Conservation (phyloP, 2,797 vertebrate genomes). For the Phalloptychus januarius region DNA sequence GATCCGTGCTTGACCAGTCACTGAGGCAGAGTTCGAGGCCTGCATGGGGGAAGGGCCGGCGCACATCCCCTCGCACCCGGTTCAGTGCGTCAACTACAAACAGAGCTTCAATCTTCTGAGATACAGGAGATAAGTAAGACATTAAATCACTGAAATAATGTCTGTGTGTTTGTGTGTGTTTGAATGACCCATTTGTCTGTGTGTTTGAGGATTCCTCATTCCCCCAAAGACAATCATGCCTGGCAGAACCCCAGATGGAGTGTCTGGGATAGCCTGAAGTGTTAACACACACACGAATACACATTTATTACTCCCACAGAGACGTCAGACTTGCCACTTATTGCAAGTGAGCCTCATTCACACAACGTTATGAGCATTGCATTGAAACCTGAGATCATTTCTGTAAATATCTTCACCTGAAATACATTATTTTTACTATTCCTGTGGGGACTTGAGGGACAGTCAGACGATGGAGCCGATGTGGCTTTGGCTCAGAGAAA, state of each 20-base stretch:
- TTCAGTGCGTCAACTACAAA: too few species aligned
- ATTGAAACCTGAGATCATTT: neutral
- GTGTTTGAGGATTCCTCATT: conserved; percentile 22
- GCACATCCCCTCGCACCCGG: too few species aligned
- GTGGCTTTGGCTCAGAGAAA: neutral
- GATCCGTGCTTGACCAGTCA: too few species aligned
- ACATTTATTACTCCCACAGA: neutral
- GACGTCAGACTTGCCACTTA: neutral
- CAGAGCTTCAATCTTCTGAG: neutral
- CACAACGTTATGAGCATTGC: neutral
- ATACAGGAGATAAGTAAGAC: neutral
- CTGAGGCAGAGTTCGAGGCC: too few species aligned
- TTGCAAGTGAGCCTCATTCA: neutral
- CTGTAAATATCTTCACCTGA: neutral
- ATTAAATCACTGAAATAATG: neutral
- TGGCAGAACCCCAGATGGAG: conserved; percentile 54
- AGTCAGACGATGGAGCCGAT: neutral
- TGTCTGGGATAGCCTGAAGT: conserved; percentile 31
- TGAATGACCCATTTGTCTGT: conserved; percentile 15
- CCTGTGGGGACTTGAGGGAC: neutral
- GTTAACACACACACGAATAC: conserved; percentile 2
- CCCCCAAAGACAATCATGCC: conserved; percentile 37
- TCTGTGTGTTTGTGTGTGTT: neutral
- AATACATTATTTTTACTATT: neutral
- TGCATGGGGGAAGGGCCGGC: too few species aligned